Conservation (phyloP, 1,140 invertebrate genomes). For the Lucilia cuprina region DNA sequence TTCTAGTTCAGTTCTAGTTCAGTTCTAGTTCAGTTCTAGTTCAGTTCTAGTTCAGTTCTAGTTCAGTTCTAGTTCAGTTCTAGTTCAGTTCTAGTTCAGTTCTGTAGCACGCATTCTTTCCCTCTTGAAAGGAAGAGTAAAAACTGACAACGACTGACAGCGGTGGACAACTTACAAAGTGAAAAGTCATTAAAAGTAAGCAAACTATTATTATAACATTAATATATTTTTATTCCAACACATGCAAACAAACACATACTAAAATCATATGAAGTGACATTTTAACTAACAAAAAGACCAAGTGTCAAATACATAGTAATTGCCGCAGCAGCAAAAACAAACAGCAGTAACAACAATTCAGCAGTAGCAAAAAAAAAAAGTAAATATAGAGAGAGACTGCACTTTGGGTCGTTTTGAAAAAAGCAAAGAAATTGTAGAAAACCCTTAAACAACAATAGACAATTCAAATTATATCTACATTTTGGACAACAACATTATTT, state of each 20-base stretch:
- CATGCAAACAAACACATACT: background rate
- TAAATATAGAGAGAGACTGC: background rate
- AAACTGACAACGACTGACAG: background rate
- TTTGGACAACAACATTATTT: background rate
- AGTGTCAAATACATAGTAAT: slow-evolving; percentile 5
- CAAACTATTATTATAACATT: slow-evolving; percentile 4
- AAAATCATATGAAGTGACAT: too few relatives aligned
- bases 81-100: too few relatives aligned
- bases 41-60: too few relatives aligned
- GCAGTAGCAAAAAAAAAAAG: background rate
- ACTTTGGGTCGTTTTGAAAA: background rate
- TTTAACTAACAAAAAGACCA: background rate
- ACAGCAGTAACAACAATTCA: background rate
- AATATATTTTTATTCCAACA: background rate
- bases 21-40: too few relatives aligned
- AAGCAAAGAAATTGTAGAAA: background rate
- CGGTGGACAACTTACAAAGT: background rate
- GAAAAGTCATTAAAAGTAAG: slow-evolving; percentile 2
- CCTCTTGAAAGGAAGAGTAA: background rate
- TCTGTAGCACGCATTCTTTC: background rate
- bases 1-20: too few relatives aligned
- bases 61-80: too few relatives aligned
- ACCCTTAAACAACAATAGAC: background rate
- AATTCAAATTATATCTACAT: background rate
- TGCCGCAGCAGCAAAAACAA: background rate